phyloP scores from a whole-genome alignment of 1,140 invertebrate species.

The Limonius californicus region DNA sequence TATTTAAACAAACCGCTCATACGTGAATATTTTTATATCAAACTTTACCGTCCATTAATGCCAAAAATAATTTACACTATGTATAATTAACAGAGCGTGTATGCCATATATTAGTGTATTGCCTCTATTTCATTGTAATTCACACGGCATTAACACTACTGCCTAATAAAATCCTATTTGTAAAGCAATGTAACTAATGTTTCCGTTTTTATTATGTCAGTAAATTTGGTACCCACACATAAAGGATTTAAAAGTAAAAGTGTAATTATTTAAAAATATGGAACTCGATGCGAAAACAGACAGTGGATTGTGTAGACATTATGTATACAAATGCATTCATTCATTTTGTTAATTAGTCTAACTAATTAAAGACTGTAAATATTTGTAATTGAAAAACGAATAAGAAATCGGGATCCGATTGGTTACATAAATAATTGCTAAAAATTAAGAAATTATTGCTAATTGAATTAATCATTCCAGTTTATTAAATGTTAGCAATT shows the following conservation, averaged over 20 bases:
- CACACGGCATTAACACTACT: slow-evolving; percentile 14
- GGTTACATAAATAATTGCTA: too few species aligned
- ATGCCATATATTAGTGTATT: slow-evolving; percentile 13
- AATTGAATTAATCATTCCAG: too few species aligned
- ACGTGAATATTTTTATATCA: neutral
- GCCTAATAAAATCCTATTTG: slow-evolving; percentile 13
- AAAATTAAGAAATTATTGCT: too few species aligned
- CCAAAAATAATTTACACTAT: slow-evolving; percentile 17
- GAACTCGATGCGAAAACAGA: neutral
- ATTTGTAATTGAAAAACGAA: too few species aligned
- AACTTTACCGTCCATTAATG: slow-evolving; percentile 15
- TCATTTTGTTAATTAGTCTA: too few species aligned
- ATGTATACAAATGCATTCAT: too few species aligned
- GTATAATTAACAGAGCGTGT: slow-evolving; percentile 13
- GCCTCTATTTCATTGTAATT: slow-evolving; percentile 16
- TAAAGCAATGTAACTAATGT: slow-evolving; percentile 15
- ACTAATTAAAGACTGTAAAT: too few species aligned
- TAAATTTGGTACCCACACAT: neutral
- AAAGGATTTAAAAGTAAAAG: slow-evolving; percentile 8
- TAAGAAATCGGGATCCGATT: too few species aligned
- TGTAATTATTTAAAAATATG: neutral
- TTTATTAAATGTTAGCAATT: too few species aligned
- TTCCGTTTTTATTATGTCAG: slow-evolving; percentile 12
- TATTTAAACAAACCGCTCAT: slow-evolving; percentile 4
- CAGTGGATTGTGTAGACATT: too few species aligned